Evolutionary conservation across 2,888 invertebrate species (phyloP), one percentile per base, ranked within the genome.

Genomic region (Gonocerus acuteangulatus): DNA sequence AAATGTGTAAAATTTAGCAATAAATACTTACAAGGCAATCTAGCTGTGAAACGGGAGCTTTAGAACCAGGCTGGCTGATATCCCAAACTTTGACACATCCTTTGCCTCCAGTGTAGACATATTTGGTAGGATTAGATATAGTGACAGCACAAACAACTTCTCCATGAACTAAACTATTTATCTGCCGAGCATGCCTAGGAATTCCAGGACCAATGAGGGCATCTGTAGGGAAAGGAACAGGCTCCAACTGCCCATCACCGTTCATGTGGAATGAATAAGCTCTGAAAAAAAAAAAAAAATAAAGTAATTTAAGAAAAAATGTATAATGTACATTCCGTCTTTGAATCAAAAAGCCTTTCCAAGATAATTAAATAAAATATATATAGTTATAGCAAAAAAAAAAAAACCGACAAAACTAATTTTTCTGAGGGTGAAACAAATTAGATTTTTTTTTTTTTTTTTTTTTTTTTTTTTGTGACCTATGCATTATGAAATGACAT

Each of bases 141-240:
- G 96, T 95, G 51, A 97, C 96, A 1, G 95, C 96, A 74, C 96
- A 96, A 34, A 96, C 96, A 45, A 96, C 92, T 75, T 96, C 96
- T 6, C 96, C 96, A 75, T 97, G 96, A 65, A 87, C 89, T 66
- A 96, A 75, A 6, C 91, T 90, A 73, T 90, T 91, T 69, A 93
- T 89, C 72, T 89, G 89, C 13, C 93, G 80, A 48, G 93, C 93
- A 71, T 89, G 92, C 58, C 92, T 80, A 11, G 96, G 95, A 68
- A 96, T 90, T 23, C 95, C 95, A n/a, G 92, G 86, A 13, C 91
- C 93, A 62, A 86, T 82, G 60, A 95, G 79, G 58, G 95, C 95
- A 77, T 96, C 96, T 36, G 89, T 85, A 49, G 95, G 95, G 77
- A 96, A 96, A 65, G 91, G 92, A 67, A 95, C 95, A 42, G 93